Percentiles rank a stretch among this genome's conserved stretches.
Conservation (phyloP, 2,888 invertebrate species). For the Mesorhabditis belari region DNA sequence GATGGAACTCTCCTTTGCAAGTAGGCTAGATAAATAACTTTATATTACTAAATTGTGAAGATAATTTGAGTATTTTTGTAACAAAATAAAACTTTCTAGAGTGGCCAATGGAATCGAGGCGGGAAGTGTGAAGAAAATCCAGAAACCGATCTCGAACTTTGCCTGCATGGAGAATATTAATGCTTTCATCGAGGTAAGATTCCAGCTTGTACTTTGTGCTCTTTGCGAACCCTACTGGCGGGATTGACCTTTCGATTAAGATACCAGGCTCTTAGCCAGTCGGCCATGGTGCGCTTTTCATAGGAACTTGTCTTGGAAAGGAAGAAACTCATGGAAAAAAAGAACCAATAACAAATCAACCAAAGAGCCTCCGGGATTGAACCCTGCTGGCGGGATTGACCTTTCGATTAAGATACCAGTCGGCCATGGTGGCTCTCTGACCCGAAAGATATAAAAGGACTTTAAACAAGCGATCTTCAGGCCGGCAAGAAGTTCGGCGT, state of each 20-base stretch:
- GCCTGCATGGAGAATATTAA: conserved; percentile 99
- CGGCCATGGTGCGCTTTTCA: too few relatives aligned
- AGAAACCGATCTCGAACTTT: conserved; percentile 82
- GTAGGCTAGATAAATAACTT: conserved; percentile 56
- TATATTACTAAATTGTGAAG: neutral
- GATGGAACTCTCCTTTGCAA: conserved; percentile 85
- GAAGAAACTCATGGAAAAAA: neutral
- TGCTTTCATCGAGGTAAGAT: conserved; percentile 68
- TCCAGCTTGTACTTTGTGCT: neutral
- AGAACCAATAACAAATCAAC: neutral
- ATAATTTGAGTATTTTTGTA: neutral
- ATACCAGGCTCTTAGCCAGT: too few relatives aligned
- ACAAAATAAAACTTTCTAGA: conserved; percentile 58
- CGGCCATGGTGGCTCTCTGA: too few relatives aligned
- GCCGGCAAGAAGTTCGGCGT: conserved; percentile 80
- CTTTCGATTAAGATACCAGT: too few relatives aligned
- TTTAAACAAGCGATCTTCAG: conserved; percentile 3
- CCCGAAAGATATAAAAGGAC: too few relatives aligned
- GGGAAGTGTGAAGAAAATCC: conserved; percentile 82
- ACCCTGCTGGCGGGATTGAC: too few relatives aligned
- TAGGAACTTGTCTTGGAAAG: neutral
- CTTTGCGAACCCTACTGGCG: too few relatives aligned
- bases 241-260: too few relatives aligned
- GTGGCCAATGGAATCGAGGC: conserved; percentile 78
- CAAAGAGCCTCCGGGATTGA: neutral